Base-by-base conservation (phyloP, 2,888 invertebrate genomes). In the Synergus laeviventris region DNA sequence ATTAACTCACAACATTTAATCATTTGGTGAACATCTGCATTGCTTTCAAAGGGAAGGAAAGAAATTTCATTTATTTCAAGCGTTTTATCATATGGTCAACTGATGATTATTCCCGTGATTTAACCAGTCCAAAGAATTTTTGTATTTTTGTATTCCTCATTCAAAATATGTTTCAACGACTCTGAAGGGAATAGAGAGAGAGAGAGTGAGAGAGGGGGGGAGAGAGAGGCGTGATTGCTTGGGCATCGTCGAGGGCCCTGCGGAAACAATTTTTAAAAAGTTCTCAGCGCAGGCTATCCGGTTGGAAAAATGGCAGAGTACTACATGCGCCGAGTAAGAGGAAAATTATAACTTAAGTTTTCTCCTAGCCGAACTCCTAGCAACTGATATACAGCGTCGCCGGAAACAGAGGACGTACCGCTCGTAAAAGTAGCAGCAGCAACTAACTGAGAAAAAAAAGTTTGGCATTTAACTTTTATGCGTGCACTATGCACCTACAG, bases 261-360 rank as follows among this genome's bases (percentile, higher is more conserved):
- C 24, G 45, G 66, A 45, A 42, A 42, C 21, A 66, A 24, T 66
- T 66, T 66, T 66, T 70, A 70, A 70, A 36, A 70, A 70, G 70
- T 70, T 70, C 31, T 18, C 31, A 66, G 66, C 45, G 24, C 45
- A 36, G 31, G 49, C 39, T 56, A 38, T 62, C 18, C 18, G 54
- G 8, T 62, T 64, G 74, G 60, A 75, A 75, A 75, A 75, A 75
- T 75, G 39, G 49, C 38, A 64, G 49, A 38, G 75, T 14, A 70
- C 66, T 39, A n/a, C 45, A 60, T 75, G 75, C 14, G 31, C 45
- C 59, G 56, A 59, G 59, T 60, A 75, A 60, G 61, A 56, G 78
- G 76, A 78, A 84, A 84, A 84, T 85, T 84, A 82, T 81, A 83
- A 80, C 75, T 74, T 75, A 81, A 84, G 79, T 86, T 85, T 85